Percentiles rank a stretch among this genome's conserved stretches.
phyloP scores from a whole-genome alignment of 2,113 vertebrate genomes.

The Aepyceros melampus region DNA sequence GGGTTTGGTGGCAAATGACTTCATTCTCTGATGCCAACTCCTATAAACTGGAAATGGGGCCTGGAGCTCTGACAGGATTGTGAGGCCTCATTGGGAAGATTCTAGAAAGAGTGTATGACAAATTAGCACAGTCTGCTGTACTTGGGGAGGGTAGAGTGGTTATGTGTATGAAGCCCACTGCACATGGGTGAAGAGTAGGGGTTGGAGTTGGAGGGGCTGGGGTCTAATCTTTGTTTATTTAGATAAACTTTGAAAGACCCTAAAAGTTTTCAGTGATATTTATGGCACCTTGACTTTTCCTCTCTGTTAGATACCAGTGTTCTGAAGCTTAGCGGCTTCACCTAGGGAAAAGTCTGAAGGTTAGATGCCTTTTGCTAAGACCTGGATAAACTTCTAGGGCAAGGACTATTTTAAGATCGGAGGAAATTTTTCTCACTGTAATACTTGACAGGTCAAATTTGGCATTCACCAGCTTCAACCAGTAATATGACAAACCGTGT shows the following conservation, averaged over 20 bases:
- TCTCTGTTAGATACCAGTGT: background rate
- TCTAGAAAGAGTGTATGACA: background rate
- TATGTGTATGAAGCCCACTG: background rate
- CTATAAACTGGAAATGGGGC: background rate
- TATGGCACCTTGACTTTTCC: too few species aligned
- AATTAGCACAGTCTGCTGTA: background rate
- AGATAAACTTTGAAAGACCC: background rate
- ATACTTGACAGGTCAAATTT: background rate
- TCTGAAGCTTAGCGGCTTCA: background rate
- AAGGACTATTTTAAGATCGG: constrained; percentile 11
- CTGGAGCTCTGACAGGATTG: background rate
- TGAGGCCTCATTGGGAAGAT: background rate
- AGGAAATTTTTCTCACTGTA: background rate
- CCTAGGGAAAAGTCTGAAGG: background rate
- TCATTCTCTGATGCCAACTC: background rate
- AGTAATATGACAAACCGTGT: accelerated
- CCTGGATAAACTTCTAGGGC: background rate
- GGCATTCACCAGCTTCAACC: background rate
- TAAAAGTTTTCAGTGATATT: background rate
- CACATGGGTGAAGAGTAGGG: background rate
- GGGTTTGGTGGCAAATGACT: background rate
- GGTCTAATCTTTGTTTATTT: background rate
- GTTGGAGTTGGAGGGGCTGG: too few species aligned
- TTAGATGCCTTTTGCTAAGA: background rate
- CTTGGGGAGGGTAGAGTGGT: background rate